A percentile compares a stretch with the other conserved stretches of the same genome.
Conservation (phyloP, 1,140 invertebrate genomes). For the Rhagoletis pomonella region DNA sequence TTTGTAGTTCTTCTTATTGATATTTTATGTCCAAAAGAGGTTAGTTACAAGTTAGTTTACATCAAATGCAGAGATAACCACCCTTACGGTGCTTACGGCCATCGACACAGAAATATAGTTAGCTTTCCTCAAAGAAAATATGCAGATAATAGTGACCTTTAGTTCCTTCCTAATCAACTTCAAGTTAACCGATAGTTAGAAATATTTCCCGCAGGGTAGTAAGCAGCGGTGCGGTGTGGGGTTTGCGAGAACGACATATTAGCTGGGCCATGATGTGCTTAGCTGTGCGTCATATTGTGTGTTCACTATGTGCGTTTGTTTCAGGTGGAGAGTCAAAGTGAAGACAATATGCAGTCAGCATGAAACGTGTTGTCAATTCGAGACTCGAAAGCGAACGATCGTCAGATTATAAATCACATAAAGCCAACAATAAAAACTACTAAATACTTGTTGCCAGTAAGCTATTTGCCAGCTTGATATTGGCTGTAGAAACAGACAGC, state of each 20-base stretch:
- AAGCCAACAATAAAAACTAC: constrained; percentile 19
- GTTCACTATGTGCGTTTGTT: constrained; percentile 9
- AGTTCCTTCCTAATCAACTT: no score
- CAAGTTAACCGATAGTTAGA: no score
- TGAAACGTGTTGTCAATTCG: constrained; percentile 49
- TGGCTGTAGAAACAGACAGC: constrained; percentile 45
- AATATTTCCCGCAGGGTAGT: not conserved
- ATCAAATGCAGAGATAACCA: no score
- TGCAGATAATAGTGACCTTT: no score
- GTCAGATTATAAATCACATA: constrained; percentile 49
- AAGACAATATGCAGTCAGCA: constrained; percentile 29
- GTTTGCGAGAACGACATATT: constrained; percentile 19
- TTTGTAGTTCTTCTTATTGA: no score
- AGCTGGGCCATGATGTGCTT: constrained; percentile 1
- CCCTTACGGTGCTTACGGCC: no score
- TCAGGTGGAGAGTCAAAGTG: constrained; percentile 10
- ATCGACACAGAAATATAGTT: no score
- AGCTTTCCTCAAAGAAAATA: no score
- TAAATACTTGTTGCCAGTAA: not conserved
- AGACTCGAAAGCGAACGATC: constrained; percentile 36
- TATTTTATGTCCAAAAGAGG: no score
- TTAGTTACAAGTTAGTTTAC: not conserved
- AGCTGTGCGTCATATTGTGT: not conserved
- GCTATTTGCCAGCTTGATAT: constrained; percentile 36
- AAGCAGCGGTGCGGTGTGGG: not conserved